A percentile compares a stretch with the other conserved stretches of the same genome.
phyloP scores from a whole-genome alignment of 2,888 invertebrate species.

The Stomorhina lunata region DNA sequence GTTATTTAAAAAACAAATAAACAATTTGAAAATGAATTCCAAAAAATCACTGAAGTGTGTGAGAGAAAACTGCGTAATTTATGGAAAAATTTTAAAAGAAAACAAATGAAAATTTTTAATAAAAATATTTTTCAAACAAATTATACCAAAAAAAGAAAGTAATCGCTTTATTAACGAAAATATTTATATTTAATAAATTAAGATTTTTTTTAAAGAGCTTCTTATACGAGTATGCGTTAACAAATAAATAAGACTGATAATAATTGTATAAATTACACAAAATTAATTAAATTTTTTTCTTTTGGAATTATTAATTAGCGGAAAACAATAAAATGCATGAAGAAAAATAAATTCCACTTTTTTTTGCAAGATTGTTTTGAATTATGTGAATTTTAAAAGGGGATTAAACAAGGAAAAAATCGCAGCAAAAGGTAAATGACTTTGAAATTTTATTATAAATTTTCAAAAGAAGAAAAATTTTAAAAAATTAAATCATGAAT shows the following conservation, averaged over 20 bases:
- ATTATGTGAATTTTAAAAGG: conserved; percentile 17
- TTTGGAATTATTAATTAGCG: conserved; percentile 31
- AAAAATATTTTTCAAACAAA: too few species aligned
- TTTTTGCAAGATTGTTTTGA: conserved; percentile 1
- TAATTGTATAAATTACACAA: conserved; percentile 31
- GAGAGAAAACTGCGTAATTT: conserved; percentile 38
- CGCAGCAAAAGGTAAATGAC: conserved; percentile 15
- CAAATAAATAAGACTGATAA: not conserved
- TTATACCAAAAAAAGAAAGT: conserved; percentile 24
- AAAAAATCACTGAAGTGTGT: conserved; percentile 20
- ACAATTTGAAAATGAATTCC: not conserved
- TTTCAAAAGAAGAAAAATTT: not conserved
- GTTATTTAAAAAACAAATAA: not conserved
- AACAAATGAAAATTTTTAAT: not conserved
- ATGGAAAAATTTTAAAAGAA: conserved; percentile 17
- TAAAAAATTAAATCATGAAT: not conserved
- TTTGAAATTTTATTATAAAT: not conserved
- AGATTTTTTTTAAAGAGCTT: not conserved
- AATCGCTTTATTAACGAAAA: not conserved
- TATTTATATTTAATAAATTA: not conserved
- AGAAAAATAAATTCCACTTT: not conserved
- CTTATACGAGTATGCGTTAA: not conserved
- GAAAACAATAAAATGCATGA: conserved; percentile 25
- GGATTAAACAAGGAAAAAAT: too few species aligned
- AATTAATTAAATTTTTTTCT: not conserved